Evolutionary conservation across 2,888 invertebrate species (phyloP), one percentile per base, ranked within the genome.

Genomic region (Laspeyria flexula): DNA sequence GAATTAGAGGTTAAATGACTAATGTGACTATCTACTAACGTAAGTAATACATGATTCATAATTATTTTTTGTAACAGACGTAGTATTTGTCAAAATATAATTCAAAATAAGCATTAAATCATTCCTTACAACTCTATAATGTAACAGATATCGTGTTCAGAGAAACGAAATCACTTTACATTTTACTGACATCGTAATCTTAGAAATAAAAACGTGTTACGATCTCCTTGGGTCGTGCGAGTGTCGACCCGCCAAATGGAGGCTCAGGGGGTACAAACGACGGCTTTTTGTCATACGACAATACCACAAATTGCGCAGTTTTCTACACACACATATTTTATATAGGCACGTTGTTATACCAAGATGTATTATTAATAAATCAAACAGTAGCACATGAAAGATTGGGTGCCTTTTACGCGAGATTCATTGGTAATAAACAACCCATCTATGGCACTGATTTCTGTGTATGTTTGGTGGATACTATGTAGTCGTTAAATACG

Each of bases 151-250:
- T 61, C 58, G 38, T 49, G 67, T 71, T 67, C 65, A 62, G 55
- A 75, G 71, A 73, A 72, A 77, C 64, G 71, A 75, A 84, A 81
- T 82, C 81, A 80, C 76, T 85, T 85, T 81, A 77, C 78, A 76
- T 83, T 86, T 83, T 81, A 79, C 81, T 74, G 69, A 69, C 69
- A 61, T 74, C 77, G 80, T 86, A 82, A 86, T 85, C 80, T 77
- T 67, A 65, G 62, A 60, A 79, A 83, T 83, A 82, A 83, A 85
- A 79, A 83, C 75, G 71, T 76, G 72, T 79, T 77, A 75, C 73
- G 76, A 73, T 75, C 74, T 76, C 65, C 27, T 55, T 57, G 61
- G 72, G 50, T 30, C 50, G 40, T 44, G 33, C 34, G 29, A 43
- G 31, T 21, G 43, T 21, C 39, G 74, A 65, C 65, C 71, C 73